These are phyloP conservation scores for Saxicola maurus DNA, from an alignment of 2,797 vertebrate genomes.

Conservation along the genomic window DNA sequence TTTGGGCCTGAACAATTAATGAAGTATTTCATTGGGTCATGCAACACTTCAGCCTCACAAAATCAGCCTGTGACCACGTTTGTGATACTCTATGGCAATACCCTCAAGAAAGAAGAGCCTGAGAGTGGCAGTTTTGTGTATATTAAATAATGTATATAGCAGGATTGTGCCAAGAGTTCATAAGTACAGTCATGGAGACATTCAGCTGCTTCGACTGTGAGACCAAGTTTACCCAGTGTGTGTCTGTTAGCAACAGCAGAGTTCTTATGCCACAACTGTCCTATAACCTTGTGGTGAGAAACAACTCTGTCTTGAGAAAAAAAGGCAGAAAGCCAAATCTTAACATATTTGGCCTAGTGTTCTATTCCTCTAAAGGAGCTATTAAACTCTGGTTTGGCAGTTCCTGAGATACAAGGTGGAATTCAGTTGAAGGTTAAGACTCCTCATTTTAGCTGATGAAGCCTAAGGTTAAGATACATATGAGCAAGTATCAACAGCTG, in stretches of 20 bases:
- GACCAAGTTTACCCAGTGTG: fast-evolving
- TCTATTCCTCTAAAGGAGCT: not conserved
- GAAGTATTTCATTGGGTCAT: not conserved
- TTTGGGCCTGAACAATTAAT: not conserved
- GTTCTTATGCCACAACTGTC: not conserved
- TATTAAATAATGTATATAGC: not conserved
- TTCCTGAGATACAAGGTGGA: not conserved
- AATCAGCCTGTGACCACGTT: not conserved
- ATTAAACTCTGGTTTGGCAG: not conserved
- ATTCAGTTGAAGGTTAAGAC: not conserved
- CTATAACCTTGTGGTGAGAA: not conserved
- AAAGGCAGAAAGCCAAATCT: not conserved
- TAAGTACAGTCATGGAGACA: not conserved
- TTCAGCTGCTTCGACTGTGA: not conserved
- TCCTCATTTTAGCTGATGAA: not conserved
- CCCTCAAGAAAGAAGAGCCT: not conserved
- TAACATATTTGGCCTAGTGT: not conserved
- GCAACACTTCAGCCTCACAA: not conserved
- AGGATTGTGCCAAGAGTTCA: not conserved
- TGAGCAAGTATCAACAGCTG: not conserved
- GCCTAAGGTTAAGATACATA: not conserved
- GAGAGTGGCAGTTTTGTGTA: not conserved
- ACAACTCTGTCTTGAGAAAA: not conserved
- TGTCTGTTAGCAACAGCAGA: not conserved
- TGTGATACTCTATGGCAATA: not conserved